Conservation (phyloP, 2,797 vertebrate genomes). For the Smutsia temminckii region DNA sequence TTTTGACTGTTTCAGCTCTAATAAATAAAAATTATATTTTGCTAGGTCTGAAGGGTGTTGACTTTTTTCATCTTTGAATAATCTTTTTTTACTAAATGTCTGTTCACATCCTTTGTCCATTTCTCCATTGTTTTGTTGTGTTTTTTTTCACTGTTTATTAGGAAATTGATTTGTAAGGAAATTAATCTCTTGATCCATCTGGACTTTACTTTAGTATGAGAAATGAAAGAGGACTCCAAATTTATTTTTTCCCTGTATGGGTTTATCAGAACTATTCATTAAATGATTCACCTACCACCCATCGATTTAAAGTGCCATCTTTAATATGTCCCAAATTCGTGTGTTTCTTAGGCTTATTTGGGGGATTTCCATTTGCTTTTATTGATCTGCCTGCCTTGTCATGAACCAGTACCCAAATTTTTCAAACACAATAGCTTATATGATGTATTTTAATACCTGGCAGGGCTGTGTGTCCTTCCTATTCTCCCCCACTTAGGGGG, state of each 20-base stretch:
- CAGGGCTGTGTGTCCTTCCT: background rate
- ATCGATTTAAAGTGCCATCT: background rate
- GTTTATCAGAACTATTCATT: background rate
- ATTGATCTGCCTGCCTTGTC: background rate
- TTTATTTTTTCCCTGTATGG: background rate
- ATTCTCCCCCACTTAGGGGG: background rate
- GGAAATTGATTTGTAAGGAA: background rate
- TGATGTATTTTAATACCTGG: background rate
- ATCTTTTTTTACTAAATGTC: background rate
- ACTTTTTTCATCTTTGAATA: background rate
- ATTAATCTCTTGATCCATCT: background rate
- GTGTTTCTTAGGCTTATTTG: background rate
- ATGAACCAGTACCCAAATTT: background rate
- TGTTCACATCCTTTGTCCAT: background rate
- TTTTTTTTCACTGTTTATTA: background rate
- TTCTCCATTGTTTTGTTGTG: background rate
- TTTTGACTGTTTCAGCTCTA: rapidly evolving
- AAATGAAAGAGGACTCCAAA: background rate
- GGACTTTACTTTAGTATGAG: background rate
- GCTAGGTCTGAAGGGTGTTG: rapidly evolving
- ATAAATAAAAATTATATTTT: background rate
- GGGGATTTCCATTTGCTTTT: rapidly evolving
- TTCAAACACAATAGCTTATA: background rate
- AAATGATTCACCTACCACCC: background rate
- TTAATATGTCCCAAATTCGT: background rate